Evolutionary conservation across 1,140 invertebrate species (phyloP), one percentile per base, ranked within the genome.

Genomic region (Platorchestia sp.): DNA sequence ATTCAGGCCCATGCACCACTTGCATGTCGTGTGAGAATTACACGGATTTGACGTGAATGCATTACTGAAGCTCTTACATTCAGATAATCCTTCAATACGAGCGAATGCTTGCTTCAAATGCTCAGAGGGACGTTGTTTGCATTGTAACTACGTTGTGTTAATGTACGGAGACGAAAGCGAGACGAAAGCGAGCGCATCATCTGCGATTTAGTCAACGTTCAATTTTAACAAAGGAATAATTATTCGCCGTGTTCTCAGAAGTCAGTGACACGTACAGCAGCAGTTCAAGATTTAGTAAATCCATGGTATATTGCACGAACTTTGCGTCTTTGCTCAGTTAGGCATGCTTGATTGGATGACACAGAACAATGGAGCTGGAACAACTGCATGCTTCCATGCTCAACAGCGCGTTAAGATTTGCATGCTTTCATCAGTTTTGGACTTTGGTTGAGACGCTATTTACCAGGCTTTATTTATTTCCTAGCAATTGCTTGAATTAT

Each of bases 181-280:
- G 59, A 75, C 59, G 1, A 75, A 36, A 75, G 27, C 27, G 7
- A 10, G 1, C 59, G 14, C 59, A 75, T 75, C 1, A 75, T 19
- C 7, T 10, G 14, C 59, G 59, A 75, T 10, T 75, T 10, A 36
- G 59, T 36, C 59, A 19, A 75, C 36, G 59, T 75, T 75, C 47
- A 75, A 75, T 75, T 75, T 75, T 75, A 75, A 75, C 59, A 75
- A 75, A 75, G 59, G 59, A 75, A 75, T 75, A 75, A 75, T 75
- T 75, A 36, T 19, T 75, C 59, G 27, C 27, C 27, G 27, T 75
- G 59, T 75, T 36, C 59, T 75, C 59, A 75, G 59, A 75, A 75
- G 59, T 75, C 59, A 75, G 59, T 75, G 59, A 75, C 59, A 36
- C 10, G 59, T 75, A 1, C 59, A 10, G 27, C 59, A 36, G 10